These are phyloP conservation scores for Calameuta idolon DNA, from an alignment of 2,888 invertebrate genomes.

Conservation along the genomic window DNA sequence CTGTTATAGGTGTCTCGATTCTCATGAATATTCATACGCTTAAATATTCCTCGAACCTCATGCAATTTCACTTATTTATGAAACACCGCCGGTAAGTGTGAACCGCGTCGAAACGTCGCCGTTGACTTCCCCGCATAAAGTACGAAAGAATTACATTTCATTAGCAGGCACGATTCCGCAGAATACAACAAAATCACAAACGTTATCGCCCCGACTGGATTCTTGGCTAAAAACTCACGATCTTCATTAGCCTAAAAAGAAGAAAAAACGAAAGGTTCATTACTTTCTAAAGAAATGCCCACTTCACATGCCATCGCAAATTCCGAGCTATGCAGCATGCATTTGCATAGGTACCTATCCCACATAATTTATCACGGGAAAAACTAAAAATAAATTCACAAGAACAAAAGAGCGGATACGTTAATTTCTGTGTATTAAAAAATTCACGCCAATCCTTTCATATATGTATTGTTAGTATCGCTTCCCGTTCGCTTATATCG, in stretches of 20 bases:
- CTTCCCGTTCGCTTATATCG: not conserved
- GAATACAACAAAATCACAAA: not conserved
- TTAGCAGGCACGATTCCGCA: not conserved
- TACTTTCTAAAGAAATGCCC: not conserved
- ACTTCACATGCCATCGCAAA: not conserved
- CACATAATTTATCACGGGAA: not conserved
- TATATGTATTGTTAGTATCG: not conserved
- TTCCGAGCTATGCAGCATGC: not conserved
- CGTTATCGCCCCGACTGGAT: not conserved
- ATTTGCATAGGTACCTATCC: not conserved
- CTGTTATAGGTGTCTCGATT: not conserved
- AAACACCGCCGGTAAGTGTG: conserved; percentile 8
- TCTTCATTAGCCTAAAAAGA: not conserved
- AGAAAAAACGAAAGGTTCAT: not conserved
- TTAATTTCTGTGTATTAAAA: not conserved
- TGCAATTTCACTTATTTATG: conserved; percentile 22
- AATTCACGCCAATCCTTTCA: not conserved
- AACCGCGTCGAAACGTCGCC: not conserved
- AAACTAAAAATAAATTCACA: not conserved
- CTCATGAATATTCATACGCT: conserved; percentile 59
- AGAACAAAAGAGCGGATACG: not conserved
- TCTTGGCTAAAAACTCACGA: not conserved
- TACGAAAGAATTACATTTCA: not conserved
- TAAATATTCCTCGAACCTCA: conserved; percentile 48
- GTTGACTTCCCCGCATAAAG: not conserved